Base-by-base conservation (phyloP, 2,113 vertebrate species). In the Bos taurus region DNA sequence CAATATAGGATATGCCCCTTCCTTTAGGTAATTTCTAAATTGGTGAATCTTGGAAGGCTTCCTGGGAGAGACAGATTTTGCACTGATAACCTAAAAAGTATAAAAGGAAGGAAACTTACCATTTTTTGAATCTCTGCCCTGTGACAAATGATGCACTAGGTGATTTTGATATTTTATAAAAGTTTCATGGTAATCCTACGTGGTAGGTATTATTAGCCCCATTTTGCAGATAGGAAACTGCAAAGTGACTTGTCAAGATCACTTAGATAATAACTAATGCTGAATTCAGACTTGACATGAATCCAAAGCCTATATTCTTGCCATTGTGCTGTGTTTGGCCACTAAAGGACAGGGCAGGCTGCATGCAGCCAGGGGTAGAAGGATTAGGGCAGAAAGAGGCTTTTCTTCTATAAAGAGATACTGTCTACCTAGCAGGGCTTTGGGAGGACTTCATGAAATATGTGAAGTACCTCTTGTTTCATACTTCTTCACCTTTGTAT, bases 191-290 rank as follows among this genome's bases (percentile, higher is more conserved):
- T 40, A n/a, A 40, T 25, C 36, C 7, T 57, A 3, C 14, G n/a
- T 28, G 1, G 6, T 64, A 2, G 17, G 1, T 30, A 78, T 89
- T 33, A 14, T 74, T 67, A 30, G 13, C 11, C 15, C 54, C 48
- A n/a, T 81, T 95, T 96, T 64, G 2, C 33, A 95, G 52, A 57
- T 17, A 46, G 12, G 80, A 96, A 88, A 67, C 15, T 50, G 95
- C 0, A 87, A 96, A 98, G 84, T 97, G 94, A 98, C 97, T 93
- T 98, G 91, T 7, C 52, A 28, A 91, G 33, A 59, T 85, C 8
- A 59, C 7, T n/a, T 28, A 56, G 56, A 82, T 77, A 54, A 30
- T 82, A 91, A 64, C n/a, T 4, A 23, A 93, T 28, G 43, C 40
- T 84, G 78, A 96, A 64, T 60, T 88, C 43, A 54, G 21, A 56